Base-by-base conservation (phyloP, 2,888 invertebrate species). In the Caenorhabditis sulstoni region DNA sequence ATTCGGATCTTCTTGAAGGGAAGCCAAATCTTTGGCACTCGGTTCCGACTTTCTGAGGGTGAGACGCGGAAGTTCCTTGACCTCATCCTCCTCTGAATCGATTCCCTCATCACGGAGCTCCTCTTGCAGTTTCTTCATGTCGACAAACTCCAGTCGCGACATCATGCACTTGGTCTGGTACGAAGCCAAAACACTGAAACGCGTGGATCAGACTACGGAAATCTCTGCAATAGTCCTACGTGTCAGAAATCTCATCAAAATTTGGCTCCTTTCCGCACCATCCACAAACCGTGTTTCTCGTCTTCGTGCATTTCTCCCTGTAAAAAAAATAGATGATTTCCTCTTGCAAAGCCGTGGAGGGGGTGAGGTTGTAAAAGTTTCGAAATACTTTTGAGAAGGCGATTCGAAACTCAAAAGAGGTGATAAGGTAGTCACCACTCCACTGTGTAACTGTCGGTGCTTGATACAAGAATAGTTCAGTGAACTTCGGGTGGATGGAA, bases 271-370 rank as follows among this genome's bases (percentile, higher is more conserved):
- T 45, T 50, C 82, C 76, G 45, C 86, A 87, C 85, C 84, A 87
- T 39, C 82, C 84, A 65, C 86, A 87, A 3, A 81, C 67, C 9
- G 84, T 85, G 57, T 87, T 83, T 2, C 22, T 52, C 22, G 64
- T 53, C 8, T 22, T 20, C 5, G 77, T 29, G 47, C 86, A 86
- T 52, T 64, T 57, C 18, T 65, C 62, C 20, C 82, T 82, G 53
- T 61, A 70, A 53, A 14, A 53, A 49, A 16, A 49, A 49, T 12
- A 3, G 35, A 29, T 29, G 3, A n/a, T 29, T 29, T 29, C 41
- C 3, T 41, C 14, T 41, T 3, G 2, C 12, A 8, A 41, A 37
- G 37, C 5, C 11, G 41, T 41, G 49, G 49, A 67, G n/a, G 35
- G 45, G 37, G 29, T 7, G 29, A 5, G 29, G 3, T 3, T 29